Conservation (phyloP, 2,797 vertebrate genomes). For the Crotalus adamanteus region DNA sequence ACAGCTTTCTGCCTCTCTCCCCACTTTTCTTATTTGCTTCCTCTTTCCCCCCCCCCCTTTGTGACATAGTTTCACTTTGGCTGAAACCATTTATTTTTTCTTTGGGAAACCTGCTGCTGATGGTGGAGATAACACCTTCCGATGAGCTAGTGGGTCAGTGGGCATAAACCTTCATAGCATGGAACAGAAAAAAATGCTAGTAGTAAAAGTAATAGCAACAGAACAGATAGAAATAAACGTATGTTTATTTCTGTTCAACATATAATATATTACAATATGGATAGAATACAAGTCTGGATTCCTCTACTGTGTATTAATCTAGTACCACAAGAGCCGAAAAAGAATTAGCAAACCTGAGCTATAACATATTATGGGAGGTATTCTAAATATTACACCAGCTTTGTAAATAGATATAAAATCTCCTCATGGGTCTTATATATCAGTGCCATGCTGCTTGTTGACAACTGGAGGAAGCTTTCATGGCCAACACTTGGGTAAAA, state of each 20-base stretch:
- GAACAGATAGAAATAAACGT: not conserved
- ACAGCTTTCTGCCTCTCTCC: not conserved
- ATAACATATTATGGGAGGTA: not conserved
- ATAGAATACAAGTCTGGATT: not conserved
- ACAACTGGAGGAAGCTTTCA: conserved; percentile 16
- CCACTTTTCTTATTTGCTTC: not conserved
- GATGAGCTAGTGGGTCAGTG: not conserved
- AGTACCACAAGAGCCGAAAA: not conserved
- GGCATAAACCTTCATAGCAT: not conserved
- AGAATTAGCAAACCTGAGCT: not conserved
- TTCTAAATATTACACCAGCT: conserved; percentile 3
- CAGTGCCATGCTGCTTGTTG: not conserved
- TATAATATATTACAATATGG: not conserved
- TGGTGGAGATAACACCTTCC: not conserved
- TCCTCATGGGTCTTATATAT: not conserved
- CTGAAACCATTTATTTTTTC: not conserved
- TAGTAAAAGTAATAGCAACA: not conserved
- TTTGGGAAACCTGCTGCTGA: not conserved
- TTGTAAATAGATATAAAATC: conserved; percentile 12
- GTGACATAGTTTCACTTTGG: not conserved
- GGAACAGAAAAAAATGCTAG: not conserved
- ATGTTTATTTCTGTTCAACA: not conserved
- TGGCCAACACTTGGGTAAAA: conserved; percentile 25
- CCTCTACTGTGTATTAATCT: not conserved
- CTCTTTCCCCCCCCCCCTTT: not conserved